phyloP scores from a whole-genome alignment of 2,797 vertebrate species.

The Champsocephalus gunnari region DNA sequence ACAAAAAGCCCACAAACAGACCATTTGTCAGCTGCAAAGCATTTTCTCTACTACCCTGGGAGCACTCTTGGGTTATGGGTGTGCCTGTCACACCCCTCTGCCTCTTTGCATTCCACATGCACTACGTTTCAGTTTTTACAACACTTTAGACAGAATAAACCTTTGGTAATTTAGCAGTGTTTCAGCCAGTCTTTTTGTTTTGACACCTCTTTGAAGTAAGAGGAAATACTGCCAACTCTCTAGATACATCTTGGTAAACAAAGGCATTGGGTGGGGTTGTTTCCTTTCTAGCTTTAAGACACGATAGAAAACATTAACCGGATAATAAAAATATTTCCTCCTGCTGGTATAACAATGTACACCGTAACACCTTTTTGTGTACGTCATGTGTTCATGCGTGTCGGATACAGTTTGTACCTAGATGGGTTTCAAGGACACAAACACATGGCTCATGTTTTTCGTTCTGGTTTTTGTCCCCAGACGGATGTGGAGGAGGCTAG shows the following conservation, averaged over 20 bases:
- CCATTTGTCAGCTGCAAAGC: constrained; percentile 51
- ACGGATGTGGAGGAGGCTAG: constrained; percentile 75
- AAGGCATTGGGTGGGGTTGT: neutral
- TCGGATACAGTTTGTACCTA: neutral
- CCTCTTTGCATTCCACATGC: constrained; percentile 27
- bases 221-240: constrained; percentile 2
- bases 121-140: constrained; percentile 8
- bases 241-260: constrained; percentile 9
- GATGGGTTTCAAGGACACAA: neutral
- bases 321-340: neutral
- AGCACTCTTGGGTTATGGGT: constrained; percentile 42
- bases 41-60: constrained; percentile 42
- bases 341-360: neutral
- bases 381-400: neutral
- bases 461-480: constrained; percentile 54
- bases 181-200: constrained; percentile 26
- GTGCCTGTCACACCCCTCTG: constrained; percentile 36
- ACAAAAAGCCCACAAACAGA: constrained; percentile 65
- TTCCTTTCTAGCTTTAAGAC: neutral
- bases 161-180: constrained; percentile 12
- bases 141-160: constrained; percentile 2
- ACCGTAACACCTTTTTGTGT: neutral
- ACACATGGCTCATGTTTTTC: neutral
- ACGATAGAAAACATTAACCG: neutral
- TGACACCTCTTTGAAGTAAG: constrained; percentile 11